Evolutionary conservation across 2,113 vertebrate species (phyloP).

Genomic region (Psettodes erumei): DNA sequence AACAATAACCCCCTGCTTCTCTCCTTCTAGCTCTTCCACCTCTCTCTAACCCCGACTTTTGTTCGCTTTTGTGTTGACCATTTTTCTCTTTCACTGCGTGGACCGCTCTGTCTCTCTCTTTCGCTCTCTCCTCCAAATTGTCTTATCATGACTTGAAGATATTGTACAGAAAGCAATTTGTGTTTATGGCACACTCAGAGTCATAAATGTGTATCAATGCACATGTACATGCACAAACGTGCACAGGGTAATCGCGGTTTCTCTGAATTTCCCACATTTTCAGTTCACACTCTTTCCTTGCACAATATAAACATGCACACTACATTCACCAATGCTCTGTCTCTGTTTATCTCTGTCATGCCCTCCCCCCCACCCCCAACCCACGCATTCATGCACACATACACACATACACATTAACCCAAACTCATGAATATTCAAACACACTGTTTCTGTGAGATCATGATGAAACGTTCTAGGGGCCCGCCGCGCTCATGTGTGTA

Average conservation of each 20-base stretch:
- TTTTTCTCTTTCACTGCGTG: neutral
- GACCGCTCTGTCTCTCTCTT: neutral
- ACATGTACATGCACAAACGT: neutral
- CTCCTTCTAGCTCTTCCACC: constrained; percentile 2
- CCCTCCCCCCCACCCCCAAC: constrained; percentile 23
- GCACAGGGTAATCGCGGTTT: neutral
- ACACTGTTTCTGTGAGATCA: constrained; percentile 42
- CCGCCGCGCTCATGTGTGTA: constrained; percentile 23
- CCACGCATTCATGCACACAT: neutral
- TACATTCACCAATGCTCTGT: neutral
- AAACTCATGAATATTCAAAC: constrained; percentile 57
- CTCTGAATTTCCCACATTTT: neutral
- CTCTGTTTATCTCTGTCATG: constrained; percentile 15
- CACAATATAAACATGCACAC: neutral
- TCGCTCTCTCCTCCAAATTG: neutral
- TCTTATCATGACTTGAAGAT: constrained; percentile 3
- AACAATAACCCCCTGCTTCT: constrained; percentile 54
- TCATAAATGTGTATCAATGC: constrained; percentile 1
- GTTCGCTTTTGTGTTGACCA: neutral
- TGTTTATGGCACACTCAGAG: constrained; percentile 10
- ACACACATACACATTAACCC: constrained; percentile 27
- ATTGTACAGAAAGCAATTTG: constrained; percentile 12
- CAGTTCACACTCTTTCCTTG: neutral
- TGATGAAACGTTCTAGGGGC: constrained; percentile 54
- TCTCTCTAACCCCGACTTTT: neutral